Conservation (phyloP, 2,888 invertebrate genomes). For the Tiphia femorata region DNA sequence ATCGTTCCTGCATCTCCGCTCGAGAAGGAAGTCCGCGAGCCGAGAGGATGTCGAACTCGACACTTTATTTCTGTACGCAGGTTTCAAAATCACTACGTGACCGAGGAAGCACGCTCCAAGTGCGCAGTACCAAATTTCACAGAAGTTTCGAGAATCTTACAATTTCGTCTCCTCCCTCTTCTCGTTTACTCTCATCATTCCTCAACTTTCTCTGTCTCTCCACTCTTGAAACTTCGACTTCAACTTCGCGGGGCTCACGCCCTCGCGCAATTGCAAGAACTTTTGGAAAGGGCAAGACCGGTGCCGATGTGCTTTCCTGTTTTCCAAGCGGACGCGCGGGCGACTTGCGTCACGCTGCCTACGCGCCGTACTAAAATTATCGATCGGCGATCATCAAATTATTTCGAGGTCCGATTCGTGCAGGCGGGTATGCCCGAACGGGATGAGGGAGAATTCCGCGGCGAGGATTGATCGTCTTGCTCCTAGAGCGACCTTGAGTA, state of each 20-base stretch:
- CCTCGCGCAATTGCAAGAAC: background rate
- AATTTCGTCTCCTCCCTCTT: no score
- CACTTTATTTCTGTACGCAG: background rate
- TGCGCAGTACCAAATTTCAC: no score
- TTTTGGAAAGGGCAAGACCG: background rate
- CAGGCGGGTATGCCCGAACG: constrained; percentile 8
- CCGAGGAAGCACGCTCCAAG: no score
- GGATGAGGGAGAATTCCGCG: background rate
- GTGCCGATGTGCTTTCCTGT: constrained; percentile 48
- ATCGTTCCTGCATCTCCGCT: background rate
- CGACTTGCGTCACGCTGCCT: constrained; percentile 60
- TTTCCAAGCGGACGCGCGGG: constrained; percentile 39
- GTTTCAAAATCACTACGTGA: background rate
- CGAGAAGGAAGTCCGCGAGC: background rate
- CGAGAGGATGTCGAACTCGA: background rate
- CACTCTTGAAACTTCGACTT: no score
- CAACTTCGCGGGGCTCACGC: no score
- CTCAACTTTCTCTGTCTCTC: no score
- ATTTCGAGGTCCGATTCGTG: constrained; percentile 44
- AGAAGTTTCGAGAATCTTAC: no score
- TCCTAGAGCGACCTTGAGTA: background rate
- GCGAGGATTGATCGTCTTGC: constrained; percentile 5
- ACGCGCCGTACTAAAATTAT: constrained; percentile 63
- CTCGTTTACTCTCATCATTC: no score
- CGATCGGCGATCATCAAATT: constrained; percentile 52